Conservation (phyloP, 2,113 vertebrate genomes). For the Diadophis punctatus region DNA sequence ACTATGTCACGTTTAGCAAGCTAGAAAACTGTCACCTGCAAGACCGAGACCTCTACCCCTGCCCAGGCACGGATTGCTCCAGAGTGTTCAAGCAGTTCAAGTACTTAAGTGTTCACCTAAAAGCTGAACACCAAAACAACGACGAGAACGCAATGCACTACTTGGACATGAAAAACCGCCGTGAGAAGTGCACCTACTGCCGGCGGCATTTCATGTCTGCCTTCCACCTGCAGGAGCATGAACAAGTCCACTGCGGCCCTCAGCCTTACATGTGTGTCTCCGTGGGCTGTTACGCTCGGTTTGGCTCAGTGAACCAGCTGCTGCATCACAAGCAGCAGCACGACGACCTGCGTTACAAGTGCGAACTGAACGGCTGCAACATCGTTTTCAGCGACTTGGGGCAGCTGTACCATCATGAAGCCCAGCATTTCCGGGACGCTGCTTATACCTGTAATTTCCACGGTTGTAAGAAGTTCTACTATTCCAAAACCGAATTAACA, state of each 20-base stretch:
- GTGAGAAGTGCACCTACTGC: conserved; percentile 92
- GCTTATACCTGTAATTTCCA: conserved; percentile 84
- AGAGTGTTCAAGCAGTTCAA: conserved; percentile 93
- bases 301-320: conserved; percentile 84
- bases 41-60: conserved; percentile 90
- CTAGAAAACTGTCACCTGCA: conserved; percentile 82
- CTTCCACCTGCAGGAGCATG: conserved; percentile 87
- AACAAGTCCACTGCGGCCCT: conserved; percentile 82
- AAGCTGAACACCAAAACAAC: conserved; percentile 84
- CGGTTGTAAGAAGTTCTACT: conserved; percentile 91
- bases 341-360: conserved; percentile 85
- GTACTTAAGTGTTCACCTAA: conserved; percentile 91
- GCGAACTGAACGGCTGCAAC: conserved; percentile 88
- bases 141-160: conserved; percentile 92
- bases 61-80: conserved; percentile 87
- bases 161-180: conserved; percentile 86
- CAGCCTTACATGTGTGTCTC: conserved; percentile 86
- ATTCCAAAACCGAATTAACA: conserved; percentile 89
- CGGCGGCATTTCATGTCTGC: conserved; percentile 88
- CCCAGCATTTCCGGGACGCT: conserved; percentile 94
- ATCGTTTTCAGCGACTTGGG: conserved; percentile 90
- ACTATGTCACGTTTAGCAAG: conserved; percentile 87
- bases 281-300: conserved; percentile 83
- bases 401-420: conserved; percentile 95
- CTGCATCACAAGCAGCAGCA: conserved; percentile 90